Conservation (phyloP, 2,797 vertebrate genomes). For the Leptodactylus fallax region DNA sequence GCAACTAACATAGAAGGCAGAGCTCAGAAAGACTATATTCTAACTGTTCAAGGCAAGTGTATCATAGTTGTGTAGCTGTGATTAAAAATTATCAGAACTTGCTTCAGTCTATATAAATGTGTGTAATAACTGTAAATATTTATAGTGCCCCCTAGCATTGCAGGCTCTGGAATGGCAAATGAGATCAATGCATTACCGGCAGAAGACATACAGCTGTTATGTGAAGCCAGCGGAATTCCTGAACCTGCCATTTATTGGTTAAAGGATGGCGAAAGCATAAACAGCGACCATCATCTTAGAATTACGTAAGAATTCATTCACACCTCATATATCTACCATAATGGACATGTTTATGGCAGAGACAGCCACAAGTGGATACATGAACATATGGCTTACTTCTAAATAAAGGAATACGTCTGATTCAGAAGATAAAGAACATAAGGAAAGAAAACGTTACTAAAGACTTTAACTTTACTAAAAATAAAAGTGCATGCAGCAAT, state of each 20-base stretch:
- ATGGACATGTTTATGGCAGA: background rate
- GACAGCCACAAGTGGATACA: background rate
- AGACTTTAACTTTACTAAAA: background rate
- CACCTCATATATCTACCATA: background rate
- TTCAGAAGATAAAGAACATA: background rate
- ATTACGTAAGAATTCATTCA: constrained; percentile 77
- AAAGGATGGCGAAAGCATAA: constrained; percentile 85
- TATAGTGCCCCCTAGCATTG: constrained; percentile 89
- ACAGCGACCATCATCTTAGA: constrained; percentile 68
- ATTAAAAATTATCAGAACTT: background rate
- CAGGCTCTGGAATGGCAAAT: constrained; percentile 87
- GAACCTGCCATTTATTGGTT: constrained; percentile 87
- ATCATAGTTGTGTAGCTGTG: background rate
- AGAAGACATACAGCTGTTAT: constrained; percentile 86
- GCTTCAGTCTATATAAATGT: background rate
- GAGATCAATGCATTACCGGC: constrained; percentile 86
- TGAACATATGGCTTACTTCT: background rate
- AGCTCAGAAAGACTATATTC: constrained; percentile 86
- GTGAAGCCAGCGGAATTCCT: constrained; percentile 83
- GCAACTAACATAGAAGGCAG: constrained; percentile 91
- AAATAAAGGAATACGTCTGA: background rate
- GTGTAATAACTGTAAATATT: constrained; percentile 43
- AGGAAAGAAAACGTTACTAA: background rate
- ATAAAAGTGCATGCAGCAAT: background rate
- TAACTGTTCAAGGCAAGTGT: constrained; percentile 87